These are phyloP conservation scores for Rhynchonycteris naso DNA, from an alignment of 2,797 vertebrate species.

Conservation along the genomic window DNA sequence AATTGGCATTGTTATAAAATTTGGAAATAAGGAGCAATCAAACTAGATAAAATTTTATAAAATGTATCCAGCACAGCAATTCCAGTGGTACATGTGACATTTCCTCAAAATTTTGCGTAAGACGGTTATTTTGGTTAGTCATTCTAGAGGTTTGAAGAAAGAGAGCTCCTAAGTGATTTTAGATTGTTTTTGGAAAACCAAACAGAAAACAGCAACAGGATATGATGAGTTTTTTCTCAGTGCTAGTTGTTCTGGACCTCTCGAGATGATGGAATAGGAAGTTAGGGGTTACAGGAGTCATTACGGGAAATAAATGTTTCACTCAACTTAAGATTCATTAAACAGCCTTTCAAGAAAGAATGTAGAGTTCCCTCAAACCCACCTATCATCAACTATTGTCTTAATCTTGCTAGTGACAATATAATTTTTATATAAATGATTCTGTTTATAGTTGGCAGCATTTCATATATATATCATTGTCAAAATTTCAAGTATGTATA, in stretches of 20 bases:
- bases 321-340: constrained; percentile 26
- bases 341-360: not conserved
- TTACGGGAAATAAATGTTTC: not conserved
- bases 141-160: not conserved
- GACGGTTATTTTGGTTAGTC: not conserved
- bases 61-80: not conserved
- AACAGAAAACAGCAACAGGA: not conserved
- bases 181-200: not conserved
- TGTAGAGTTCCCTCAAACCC: not conserved
- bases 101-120: not conserved
- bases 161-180: not conserved
- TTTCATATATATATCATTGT: constrained; percentile 80
- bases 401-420: not conserved
- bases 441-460: constrained; percentile 62
- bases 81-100: not conserved
- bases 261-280: not conserved
- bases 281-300: not conserved
- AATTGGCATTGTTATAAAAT: not conserved
- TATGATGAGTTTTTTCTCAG: not conserved
- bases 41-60: not conserved
- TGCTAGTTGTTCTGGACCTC: not conserved
- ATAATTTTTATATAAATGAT: not conserved
- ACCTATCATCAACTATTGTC: not conserved
- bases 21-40: not conserved
- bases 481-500: constrained; percentile 79